Base-by-base conservation (phyloP, 1,140 invertebrate species). In the Orius insidiosus region DNA sequence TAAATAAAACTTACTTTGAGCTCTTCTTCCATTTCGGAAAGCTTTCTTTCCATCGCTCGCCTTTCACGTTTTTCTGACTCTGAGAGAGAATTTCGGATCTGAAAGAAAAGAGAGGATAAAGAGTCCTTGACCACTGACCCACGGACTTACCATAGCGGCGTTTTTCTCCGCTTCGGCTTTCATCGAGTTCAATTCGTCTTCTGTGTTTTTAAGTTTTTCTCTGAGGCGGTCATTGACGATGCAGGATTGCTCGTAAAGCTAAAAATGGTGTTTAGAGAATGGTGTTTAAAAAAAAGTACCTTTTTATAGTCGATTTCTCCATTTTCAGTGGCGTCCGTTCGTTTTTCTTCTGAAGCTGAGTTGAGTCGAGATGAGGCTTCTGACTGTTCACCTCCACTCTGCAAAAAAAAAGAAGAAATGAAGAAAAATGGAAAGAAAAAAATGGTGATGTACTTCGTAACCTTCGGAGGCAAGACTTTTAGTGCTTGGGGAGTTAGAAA, bases 1-100 rank as follows among this genome's bases (percentile, higher is more conserved):
- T 3, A 10, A 9, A 5, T 36, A n/a, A 15, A 47, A 60, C 60
- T 74, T 78, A 94, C 90, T 79, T 94, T 93, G 47, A 94, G 69
- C 71, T 96, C 90, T 66, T 95, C 89, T 69, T 97, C 92, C 82
- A 93, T 88, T 71, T 95, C 90, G 9, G 88, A 90, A 48, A 96
- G 66, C 67, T 93, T 95, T 58, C 89, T 71, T 69, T 95, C 89
- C 75, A 95, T 79, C 35, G 87, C 83, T 68, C 89, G 71, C 67
- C 82, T 85, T 68, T 95, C 89, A 59, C 89, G 70, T 65, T 88
- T 90, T 59, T 90, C 86, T 49, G 78, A 68, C 64, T 88, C 85
- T 49, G 83, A 82, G 52, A 83, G 63, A 30, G 74, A 53, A 60
- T 76, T 75, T 67, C 78, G 79, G 62, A 67, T 66, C 78, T 83